Conservation (phyloP, 2,797 vertebrate species). For the Eidolon dupreanum region DNA sequence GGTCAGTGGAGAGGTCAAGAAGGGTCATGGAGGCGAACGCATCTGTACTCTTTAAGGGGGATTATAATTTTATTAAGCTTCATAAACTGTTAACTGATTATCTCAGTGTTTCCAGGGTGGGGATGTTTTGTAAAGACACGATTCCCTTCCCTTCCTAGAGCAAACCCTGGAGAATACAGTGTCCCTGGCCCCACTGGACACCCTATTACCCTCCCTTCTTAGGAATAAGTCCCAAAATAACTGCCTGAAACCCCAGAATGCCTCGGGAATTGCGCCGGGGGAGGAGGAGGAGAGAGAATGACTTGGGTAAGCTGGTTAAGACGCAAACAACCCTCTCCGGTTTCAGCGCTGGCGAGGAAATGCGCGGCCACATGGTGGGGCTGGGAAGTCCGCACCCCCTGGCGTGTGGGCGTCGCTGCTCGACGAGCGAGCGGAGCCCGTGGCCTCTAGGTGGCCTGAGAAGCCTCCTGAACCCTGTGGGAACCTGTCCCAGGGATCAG, state of each 20-base stretch:
- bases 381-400: neutral
- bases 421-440: neutral
- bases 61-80: neutral
- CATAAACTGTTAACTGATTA: neutral
- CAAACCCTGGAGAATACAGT: neutral
- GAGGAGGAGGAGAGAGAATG: neutral
- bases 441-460: neutral
- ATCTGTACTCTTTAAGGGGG: neutral
- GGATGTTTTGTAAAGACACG: neutral
- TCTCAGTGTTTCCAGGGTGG: neutral
- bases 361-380: neutral
- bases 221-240: conserved; percentile 28
- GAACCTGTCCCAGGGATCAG: neutral
- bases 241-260: neutral
- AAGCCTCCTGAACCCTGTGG: neutral
- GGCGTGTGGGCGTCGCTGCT: neutral
- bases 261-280: neutral
- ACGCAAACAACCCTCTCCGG: neutral
- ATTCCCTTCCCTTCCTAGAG: neutral
- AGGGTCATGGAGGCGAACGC: neutral
- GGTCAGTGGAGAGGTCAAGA: neutral
- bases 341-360: neutral
- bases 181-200: neutral
- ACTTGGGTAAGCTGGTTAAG: neutral
- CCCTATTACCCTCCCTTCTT: neutral